These are phyloP conservation scores for Drosophila parabipectinata DNA, from an alignment of 1,140 invertebrate species.

Conservation along the genomic window DNA sequence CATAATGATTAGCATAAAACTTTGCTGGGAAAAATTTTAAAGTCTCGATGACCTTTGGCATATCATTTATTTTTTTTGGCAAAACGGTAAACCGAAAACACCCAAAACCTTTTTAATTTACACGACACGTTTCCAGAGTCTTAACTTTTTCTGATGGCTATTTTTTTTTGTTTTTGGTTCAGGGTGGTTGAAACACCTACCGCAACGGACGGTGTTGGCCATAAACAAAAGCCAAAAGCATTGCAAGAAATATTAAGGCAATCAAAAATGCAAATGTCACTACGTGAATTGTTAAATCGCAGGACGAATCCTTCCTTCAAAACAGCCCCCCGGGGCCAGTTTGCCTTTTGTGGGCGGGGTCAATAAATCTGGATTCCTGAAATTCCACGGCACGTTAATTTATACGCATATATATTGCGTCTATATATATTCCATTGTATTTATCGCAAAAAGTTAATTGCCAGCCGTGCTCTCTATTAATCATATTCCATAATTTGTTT, in stretches of 20 bases:
- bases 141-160: constrained; percentile 10
- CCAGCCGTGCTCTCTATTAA: constrained; percentile 70
- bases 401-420: constrained; percentile 7
- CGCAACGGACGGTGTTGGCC: constrained; percentile 8
- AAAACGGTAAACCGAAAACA: constrained; percentile 8
- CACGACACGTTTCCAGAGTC: constrained; percentile 58
- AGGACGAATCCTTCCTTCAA: constrained; percentile 32
- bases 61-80: constrained; percentile 6
- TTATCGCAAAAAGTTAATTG: constrained; percentile 76
- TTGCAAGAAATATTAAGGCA: constrained; percentile 68
- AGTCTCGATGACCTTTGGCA: constrained; percentile 50
- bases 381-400: constrained; percentile 46
- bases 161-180: background rate
- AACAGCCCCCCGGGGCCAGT: constrained; percentile 2
- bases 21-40: constrained; percentile 46
- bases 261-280: constrained; percentile 79
- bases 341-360: background rate
- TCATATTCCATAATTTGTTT: constrained; percentile 76
- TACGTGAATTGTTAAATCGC: constrained; percentile 68
- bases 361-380: constrained; percentile 55
- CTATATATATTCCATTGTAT: constrained; percentile 31
- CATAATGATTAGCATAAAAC: constrained; percentile 69
- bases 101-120: constrained; percentile 59
- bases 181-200: background rate
- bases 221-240: constrained; percentile 52